Conservation (phyloP, 2,113 vertebrate species). For the Melanerpes aurifrons region DNA sequence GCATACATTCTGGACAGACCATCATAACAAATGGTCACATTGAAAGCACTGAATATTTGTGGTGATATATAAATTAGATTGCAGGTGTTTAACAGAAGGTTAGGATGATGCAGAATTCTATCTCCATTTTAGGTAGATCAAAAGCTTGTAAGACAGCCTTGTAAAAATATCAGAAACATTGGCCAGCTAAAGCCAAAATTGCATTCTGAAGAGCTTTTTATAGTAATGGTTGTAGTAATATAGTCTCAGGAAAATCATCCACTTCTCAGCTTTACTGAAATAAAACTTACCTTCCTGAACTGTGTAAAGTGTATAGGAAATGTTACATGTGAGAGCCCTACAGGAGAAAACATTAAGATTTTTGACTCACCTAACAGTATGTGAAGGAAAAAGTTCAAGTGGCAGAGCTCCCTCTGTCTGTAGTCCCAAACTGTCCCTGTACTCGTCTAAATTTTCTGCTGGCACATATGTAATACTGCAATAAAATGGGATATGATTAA, state of each 20-base stretch:
- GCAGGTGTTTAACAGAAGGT: neutral
- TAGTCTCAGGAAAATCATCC: neutral
- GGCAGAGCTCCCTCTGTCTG: constrained; percentile 70
- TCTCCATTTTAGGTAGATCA: neutral
- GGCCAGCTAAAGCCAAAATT: neutral
- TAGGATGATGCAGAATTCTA: neutral
- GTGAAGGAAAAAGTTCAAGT: constrained; percentile 70
- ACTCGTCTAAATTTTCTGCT: constrained; percentile 90
- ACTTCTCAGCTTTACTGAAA: neutral
- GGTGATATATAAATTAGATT: neutral
- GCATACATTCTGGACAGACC: neutral
- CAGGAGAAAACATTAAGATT: neutral
- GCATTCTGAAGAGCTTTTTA: neutral
- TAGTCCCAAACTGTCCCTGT: constrained; percentile 81
- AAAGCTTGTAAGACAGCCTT: neutral
- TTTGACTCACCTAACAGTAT: constrained; percentile 69
- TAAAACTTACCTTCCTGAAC: neutral
- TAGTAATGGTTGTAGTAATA: neutral
- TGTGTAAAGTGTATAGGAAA: neutral
- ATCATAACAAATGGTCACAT: neutral
- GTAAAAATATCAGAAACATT: neutral
- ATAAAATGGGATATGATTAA: constrained; percentile 63
- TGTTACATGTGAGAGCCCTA: neutral
- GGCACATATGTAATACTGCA: constrained; percentile 93
- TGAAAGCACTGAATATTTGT: neutral